A percentile compares a stretch with the other conserved stretches of the same genome.
These are phyloP conservation scores for Pachypsylla venusta DNA, from an alignment of 1,140 invertebrate species.

Conservation along the genomic window DNA sequence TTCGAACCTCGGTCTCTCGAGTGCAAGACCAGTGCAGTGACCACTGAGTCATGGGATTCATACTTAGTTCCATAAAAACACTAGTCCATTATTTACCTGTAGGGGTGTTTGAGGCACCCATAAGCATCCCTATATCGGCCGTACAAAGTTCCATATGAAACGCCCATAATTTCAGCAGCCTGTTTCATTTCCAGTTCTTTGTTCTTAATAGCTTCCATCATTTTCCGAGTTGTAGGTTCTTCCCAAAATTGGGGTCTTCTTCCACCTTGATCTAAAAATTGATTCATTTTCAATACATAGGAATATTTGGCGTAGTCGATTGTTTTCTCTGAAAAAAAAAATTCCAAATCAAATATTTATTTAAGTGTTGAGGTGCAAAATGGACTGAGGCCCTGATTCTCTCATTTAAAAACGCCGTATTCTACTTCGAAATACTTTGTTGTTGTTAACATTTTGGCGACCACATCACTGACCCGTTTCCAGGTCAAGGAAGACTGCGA, in stretches of 20 bases:
- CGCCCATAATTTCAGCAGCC: conserved; percentile 70
- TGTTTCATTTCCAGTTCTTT: conserved; percentile 87
- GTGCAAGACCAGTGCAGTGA: no score
- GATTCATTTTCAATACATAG: conserved; percentile 74
- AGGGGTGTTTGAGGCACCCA: conserved; percentile 65
- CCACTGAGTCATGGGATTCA: no score
- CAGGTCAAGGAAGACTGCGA: no score
- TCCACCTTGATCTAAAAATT: conserved; percentile 63
- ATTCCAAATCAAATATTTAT: background rate
- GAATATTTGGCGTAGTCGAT: conserved; percentile 33
- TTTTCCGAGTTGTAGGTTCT: conserved; percentile 59
- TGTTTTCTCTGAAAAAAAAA: conserved; percentile 19
- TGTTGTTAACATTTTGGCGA: no score
- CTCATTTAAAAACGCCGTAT: no score
- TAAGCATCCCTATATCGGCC: conserved; percentile 74
- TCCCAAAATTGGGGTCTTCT: conserved; percentile 81
- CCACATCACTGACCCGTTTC: no score
- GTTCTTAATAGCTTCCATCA: conserved; percentile 76
- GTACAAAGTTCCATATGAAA: conserved; percentile 77
- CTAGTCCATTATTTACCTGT: conserved; percentile 40
- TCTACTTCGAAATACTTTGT: no score
- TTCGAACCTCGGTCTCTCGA: no score
- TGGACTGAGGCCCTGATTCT: no score
- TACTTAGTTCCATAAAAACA: no score
- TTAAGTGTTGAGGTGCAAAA: no score